Evolutionary conservation across 2,113 vertebrate species (phyloP).

Genomic region (Pungitius pungitius): DNA sequence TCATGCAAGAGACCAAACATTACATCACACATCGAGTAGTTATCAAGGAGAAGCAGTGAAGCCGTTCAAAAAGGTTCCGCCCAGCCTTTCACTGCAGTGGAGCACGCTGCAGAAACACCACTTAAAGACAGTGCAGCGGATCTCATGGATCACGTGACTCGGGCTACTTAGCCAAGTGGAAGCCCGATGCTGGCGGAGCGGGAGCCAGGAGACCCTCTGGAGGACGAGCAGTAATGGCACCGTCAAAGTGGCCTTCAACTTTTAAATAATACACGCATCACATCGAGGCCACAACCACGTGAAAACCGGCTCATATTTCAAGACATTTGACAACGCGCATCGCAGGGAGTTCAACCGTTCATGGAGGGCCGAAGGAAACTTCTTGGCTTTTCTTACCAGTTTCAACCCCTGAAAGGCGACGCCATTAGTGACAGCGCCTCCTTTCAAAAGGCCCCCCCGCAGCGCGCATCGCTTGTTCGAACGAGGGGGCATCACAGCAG

Average conservation of each 20-base stretch:
- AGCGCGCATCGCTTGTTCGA: too few relatives aligned
- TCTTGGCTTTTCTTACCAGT: slow-evolving; percentile 18
- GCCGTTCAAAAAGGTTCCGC: slow-evolving; percentile 9
- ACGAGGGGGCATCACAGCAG: too few relatives aligned
- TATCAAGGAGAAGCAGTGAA: background rate
- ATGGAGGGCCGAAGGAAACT: slow-evolving; percentile 6
- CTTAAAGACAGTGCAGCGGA: slow-evolving; percentile 58
- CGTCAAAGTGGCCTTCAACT: slow-evolving; percentile 51
- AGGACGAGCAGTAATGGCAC: slow-evolving; percentile 62
- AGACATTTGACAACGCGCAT: slow-evolving; percentile 33
- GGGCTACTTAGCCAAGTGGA: slow-evolving; percentile 69
- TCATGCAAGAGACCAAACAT: background rate
- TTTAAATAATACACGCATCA: slow-evolving; percentile 64
- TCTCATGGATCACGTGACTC: slow-evolving; percentile 58
- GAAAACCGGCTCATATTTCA: slow-evolving; percentile 26
- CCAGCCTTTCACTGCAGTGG: slow-evolving; percentile 7
- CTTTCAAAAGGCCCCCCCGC: too few relatives aligned
- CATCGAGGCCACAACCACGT: slow-evolving; percentile 25
- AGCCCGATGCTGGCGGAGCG: slow-evolving; percentile 58
- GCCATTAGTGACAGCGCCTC: too few relatives aligned
- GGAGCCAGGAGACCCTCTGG: slow-evolving; percentile 59
- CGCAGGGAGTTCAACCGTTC: slow-evolving; percentile 22
- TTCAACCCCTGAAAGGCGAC: slow-evolving; percentile 22
- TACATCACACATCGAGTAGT: background rate
- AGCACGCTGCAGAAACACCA: slow-evolving; percentile 34